Evolutionary conservation across 2,888 invertebrate genomes (phyloP).

Genomic region (Bellardia pandia): DNA sequence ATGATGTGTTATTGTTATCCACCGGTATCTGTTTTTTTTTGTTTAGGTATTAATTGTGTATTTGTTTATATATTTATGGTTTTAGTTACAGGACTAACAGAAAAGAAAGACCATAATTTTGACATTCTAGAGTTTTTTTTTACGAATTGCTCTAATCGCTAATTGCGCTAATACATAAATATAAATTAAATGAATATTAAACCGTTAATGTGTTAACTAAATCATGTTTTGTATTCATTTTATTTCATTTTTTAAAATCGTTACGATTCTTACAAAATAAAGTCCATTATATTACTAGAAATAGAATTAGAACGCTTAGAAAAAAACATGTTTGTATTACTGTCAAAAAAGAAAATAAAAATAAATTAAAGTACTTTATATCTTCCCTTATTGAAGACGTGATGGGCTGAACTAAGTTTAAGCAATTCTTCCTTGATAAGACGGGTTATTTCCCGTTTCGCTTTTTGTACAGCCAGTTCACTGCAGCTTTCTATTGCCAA

Average conservation of each 20-base stretch:
- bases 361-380: conserved; percentile 93
- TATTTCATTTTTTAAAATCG: conserved; percentile 58
- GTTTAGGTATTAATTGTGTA: too few species aligned
- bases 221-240: conserved; percentile 30
- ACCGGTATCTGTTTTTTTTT: too few species aligned
- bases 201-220: background rate
- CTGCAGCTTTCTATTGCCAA: conserved; percentile 99
- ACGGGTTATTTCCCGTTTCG: conserved; percentile 98
- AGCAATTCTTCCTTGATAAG: conserved; percentile 99
- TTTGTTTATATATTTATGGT: too few species aligned
- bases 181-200: too few species aligned
- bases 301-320: conserved; percentile 36
- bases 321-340: conserved; percentile 15
- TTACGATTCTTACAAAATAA: conserved; percentile 58
- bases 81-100: too few species aligned
- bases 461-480: conserved; percentile 97
- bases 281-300: conserved; percentile 47
- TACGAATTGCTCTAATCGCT: too few species aligned
- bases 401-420: conserved; percentile 94
- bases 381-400: conserved; percentile 94
- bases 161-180: too few species aligned
- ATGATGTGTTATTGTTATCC: too few species aligned
- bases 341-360: background rate
- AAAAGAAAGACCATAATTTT: too few species aligned
- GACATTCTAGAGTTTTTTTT: too few species aligned